These are phyloP conservation scores for Connochaetes taurinus DNA, from an alignment of 2,113 vertebrate genomes.

Conservation along the genomic window DNA sequence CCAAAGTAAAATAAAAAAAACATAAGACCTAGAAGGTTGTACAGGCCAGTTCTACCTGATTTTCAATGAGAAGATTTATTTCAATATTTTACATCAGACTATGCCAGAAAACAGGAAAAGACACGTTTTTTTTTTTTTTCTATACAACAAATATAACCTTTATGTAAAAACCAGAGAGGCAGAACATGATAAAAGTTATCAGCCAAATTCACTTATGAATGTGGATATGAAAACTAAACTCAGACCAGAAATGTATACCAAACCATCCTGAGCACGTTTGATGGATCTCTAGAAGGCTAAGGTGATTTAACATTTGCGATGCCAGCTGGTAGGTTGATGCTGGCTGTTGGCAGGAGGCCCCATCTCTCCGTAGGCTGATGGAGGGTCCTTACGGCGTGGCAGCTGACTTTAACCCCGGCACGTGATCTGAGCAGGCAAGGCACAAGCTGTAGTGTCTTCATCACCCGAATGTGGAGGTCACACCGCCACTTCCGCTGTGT, in stretches of 20 bases:
- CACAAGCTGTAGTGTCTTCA: rapidly evolving
- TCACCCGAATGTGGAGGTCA: rapidly evolving
- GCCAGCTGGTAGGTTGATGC: background rate
- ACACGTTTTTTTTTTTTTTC: background rate
- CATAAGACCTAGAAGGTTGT: too few relatives aligned
- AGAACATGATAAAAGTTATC: too few relatives aligned
- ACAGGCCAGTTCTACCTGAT: background rate
- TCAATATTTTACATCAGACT: too few relatives aligned
- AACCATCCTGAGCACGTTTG: too few relatives aligned
- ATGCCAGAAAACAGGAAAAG: background rate
- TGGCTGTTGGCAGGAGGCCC: background rate
- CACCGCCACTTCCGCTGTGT: rapidly evolving
- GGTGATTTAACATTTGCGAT: background rate
- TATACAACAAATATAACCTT: background rate
- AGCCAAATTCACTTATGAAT: background rate
- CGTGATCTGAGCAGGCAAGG: background rate
- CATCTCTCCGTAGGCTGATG: rapidly evolving
- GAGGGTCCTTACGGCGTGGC: rapidly evolving
- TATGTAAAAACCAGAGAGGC: background rate
- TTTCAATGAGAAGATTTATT: background rate
- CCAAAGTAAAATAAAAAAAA: background rate
- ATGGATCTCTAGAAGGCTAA: background rate
- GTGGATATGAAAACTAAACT: background rate
- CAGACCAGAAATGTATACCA: background rate
- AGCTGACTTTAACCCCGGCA: rapidly evolving